Percentiles rank a stretch among this genome's conserved stretches.
Conservation (phyloP, 2,888 invertebrate species). For the Synanthedon andrenaeformis region DNA sequence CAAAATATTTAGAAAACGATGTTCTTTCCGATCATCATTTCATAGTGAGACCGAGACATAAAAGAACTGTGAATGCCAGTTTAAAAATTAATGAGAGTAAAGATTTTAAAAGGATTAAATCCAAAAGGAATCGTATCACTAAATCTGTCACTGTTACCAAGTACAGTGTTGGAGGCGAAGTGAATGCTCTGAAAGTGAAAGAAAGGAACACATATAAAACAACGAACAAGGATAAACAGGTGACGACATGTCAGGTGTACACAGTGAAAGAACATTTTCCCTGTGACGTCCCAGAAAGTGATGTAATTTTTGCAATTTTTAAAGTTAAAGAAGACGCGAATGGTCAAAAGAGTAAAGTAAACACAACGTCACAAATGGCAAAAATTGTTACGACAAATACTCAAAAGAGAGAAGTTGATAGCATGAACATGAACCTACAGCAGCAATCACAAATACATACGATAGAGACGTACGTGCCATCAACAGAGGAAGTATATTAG, state of each 20-base stretch:
- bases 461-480: constrained; percentile 37
- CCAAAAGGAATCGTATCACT: constrained; percentile 13
- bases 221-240: constrained; percentile 11
- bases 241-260: constrained; percentile 32
- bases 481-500: constrained; percentile 34
- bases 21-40: constrained; percentile 6
- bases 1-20: constrained; percentile 20
- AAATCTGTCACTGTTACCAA: constrained; percentile 35
- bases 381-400: constrained; percentile 13
- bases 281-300: constrained; percentile 33
- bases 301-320: constrained; percentile 20
- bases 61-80: constrained; percentile 13
- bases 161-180: constrained; percentile 29
- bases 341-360: constrained; percentile 15
- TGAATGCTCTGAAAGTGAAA: constrained; percentile 42
- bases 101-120: constrained; percentile 16
- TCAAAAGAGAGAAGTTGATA: constrained; percentile 33
- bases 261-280: constrained; percentile 32
- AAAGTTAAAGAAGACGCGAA: constrained; percentile 28
- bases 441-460: constrained; percentile 16
- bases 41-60: constrained; percentile 12
- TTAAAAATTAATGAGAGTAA: constrained; percentile 2
- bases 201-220: constrained; percentile 18
- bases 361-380: constrained; percentile 7
- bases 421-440: constrained; percentile 7